Evolutionary conservation across 2,113 vertebrate species (phyloP).

Genomic region (Hyaena hyaena): DNA sequence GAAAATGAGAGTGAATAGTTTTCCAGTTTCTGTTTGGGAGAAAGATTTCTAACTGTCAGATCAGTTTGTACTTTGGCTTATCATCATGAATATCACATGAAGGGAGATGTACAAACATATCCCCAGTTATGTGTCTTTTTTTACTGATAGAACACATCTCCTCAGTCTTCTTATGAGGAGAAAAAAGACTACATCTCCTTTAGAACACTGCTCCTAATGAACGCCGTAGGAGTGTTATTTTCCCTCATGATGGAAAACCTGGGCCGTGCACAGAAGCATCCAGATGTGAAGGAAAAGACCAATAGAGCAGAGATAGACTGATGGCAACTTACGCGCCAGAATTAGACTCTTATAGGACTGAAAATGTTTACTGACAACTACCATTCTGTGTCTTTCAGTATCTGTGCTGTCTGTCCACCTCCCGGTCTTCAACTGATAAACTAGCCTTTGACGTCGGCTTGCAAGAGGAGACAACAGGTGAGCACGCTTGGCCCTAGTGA

Average conservation of each 20-base stretch:
- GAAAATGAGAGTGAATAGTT: background rate
- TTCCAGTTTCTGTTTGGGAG: background rate
- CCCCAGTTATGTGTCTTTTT: background rate
- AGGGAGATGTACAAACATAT: background rate
- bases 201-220: background rate
- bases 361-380: background rate
- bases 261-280: background rate
- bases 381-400: conserved; percentile 87
- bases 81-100: background rate
- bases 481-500: fast-evolving
- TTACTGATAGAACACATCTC: conserved; percentile 34
- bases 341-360: background rate
- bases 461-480: conserved; percentile 96
- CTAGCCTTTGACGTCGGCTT: conserved; percentile 97
- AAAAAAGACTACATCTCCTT: background rate
- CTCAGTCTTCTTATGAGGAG: background rate
- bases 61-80: background rate
- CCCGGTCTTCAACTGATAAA: conserved; percentile 97
- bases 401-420: conserved; percentile 95
- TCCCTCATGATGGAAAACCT: background rate
- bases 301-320: background rate
- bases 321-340: background rate
- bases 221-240: background rate
- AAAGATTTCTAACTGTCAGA: background rate
- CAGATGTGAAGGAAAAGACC: background rate